phyloP scores from a whole-genome alignment of 1,140 invertebrate genomes.

The Drosophila funebris region DNA sequence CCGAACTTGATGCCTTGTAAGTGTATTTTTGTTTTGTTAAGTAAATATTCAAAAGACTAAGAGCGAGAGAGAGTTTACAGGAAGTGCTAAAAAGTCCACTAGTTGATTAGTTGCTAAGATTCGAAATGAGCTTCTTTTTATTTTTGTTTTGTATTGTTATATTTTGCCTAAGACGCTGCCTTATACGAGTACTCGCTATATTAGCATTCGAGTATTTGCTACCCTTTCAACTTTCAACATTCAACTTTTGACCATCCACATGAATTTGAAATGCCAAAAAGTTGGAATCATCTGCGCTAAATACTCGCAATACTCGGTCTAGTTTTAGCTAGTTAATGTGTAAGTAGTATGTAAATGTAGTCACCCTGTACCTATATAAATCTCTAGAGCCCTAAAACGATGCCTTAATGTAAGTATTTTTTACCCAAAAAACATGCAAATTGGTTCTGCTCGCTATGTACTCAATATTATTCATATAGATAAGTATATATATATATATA shows the following conservation, averaged over 20 bases:
- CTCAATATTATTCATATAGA: conserved; percentile 58
- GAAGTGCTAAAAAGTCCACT: conserved; percentile 77
- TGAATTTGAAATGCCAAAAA: neutral
- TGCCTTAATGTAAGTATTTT: conserved; percentile 65
- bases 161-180: conserved; percentile 17
- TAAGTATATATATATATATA: conserved; percentile 52
- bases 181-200: neutral
- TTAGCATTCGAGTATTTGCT: conserved; percentile 2
- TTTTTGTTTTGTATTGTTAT: conserved; percentile 1
- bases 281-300: neutral
- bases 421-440: conserved; percentile 79
- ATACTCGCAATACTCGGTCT: neutral
- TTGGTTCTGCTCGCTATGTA: conserved; percentile 79
- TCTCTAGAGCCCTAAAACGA: conserved; percentile 76
- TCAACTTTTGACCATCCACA: neutral
- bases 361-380: conserved; percentile 51
- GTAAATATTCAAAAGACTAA: conserved; percentile 68
- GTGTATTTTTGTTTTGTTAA: conserved; percentile 25
- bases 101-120: conserved; percentile 79
- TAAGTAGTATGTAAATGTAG: conserved; percentile 7
- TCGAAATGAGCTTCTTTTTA: conserved; percentile 60
- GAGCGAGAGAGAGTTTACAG: conserved; percentile 66
- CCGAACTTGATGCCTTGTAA: conserved; percentile 37
- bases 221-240: neutral
- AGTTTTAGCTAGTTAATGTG: conserved; percentile 9